Conservation (phyloP, 2,113 vertebrate genomes). For the Thalassoma bifasciatum region DNA sequence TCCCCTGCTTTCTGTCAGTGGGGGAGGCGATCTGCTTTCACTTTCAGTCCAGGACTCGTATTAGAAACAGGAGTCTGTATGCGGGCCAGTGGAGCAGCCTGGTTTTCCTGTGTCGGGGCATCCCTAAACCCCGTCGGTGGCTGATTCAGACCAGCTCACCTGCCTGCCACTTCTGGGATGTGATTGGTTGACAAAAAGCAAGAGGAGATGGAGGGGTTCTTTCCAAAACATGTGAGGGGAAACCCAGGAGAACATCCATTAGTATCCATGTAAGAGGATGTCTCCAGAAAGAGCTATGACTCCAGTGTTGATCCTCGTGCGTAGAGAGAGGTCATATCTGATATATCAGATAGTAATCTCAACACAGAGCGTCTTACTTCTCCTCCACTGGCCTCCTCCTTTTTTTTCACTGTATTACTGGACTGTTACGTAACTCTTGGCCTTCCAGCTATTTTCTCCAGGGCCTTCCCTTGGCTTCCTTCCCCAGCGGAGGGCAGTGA, state of each 20-base stretch:
- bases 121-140: slow-evolving; percentile 61
- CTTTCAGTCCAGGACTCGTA: slow-evolving; percentile 62
- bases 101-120: slow-evolving; percentile 73
- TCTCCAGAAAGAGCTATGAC: background rate
- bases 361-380: background rate
- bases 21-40: slow-evolving; percentile 22
- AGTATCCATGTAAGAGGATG: slow-evolving; percentile 40
- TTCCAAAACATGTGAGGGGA: slow-evolving; percentile 36
- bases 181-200: slow-evolving; percentile 16
- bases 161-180: slow-evolving; percentile 22
- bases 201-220: background rate
- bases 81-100: slow-evolving; percentile 62
- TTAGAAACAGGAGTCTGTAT: slow-evolving; percentile 59
- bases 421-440: slow-evolving; percentile 24
- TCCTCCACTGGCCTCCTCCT: slow-evolving; percentile 9
- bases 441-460: slow-evolving; percentile 21
- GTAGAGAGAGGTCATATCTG: background rate
- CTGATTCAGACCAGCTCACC: slow-evolving; percentile 61
- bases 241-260: slow-evolving; percentile 61
- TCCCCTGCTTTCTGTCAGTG: background rate
- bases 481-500: slow-evolving; percentile 31
- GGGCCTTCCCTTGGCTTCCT: slow-evolving; percentile 36
- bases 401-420: background rate
- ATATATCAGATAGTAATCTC: slow-evolving; percentile 1
- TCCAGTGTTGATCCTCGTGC: background rate